Conservation (phyloP, 2,888 invertebrate species). For the Geophilus truncorum region DNA sequence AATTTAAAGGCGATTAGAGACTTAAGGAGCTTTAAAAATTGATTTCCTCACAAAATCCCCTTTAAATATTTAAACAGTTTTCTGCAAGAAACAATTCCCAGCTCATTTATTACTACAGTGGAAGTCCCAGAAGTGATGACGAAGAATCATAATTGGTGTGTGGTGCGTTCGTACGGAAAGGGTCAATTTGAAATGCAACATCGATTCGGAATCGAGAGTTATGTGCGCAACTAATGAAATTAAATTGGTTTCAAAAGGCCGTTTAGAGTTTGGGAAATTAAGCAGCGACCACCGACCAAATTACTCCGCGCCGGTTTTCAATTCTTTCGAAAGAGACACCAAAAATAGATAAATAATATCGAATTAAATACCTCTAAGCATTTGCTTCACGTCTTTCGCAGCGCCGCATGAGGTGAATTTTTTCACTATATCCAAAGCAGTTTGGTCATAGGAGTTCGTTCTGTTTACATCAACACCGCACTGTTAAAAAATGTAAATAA, state of each 20-base stretch:
- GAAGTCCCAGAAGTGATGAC: background rate
- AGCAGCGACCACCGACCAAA: background rate
- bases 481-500: slow-evolving; percentile 43
- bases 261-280: background rate
- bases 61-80: background rate
- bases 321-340: too few relatives aligned
- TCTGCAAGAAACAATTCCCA: background rate
- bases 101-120: background rate
- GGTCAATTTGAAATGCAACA: background rate
- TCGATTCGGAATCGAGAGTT: background rate
- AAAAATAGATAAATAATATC: too few relatives aligned
- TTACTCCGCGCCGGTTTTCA: too few relatives aligned
- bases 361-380: slow-evolving; percentile 51
- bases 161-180: background rate
- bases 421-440: slow-evolving; percentile 51
- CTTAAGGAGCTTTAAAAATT: background rate
- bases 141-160: background rate
- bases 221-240: background rate
- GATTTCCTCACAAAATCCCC: background rate
- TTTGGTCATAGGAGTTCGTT: slow-evolving; percentile 51
- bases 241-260: background rate
- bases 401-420: slow-evolving; percentile 49
- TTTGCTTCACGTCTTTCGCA: slow-evolving; percentile 50
- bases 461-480: slow-evolving; percentile 51
- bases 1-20: background rate